Conservation (phyloP, 2,113 vertebrate species). For the Pterophyllum scalare region DNA sequence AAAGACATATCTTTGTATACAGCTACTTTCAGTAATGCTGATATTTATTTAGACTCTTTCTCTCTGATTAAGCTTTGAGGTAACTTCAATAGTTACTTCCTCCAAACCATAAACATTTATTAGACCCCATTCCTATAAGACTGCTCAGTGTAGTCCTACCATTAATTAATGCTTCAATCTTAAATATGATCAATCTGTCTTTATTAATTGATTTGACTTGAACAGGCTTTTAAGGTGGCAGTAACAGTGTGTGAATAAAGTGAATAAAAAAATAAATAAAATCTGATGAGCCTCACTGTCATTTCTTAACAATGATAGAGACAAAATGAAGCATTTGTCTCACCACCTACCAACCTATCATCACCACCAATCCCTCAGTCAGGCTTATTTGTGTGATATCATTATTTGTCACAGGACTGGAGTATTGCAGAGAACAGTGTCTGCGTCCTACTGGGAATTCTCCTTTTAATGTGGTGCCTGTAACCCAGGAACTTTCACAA, state of each 20-base stretch:
- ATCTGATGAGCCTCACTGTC: not conserved
- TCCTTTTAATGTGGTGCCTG: constrained; percentile 36
- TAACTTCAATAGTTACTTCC: no score
- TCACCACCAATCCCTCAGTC: constrained; percentile 8
- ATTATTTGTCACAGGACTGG: not conserved
- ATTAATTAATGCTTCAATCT: no score
- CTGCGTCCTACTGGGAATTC: constrained; percentile 11
- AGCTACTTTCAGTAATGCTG: no score
- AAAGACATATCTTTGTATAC: no score
- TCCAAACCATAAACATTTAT: no score
- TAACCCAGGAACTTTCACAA: constrained; percentile 57
- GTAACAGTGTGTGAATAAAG: not conserved
- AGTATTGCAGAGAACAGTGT: constrained; percentile 3
- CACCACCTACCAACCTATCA: not conserved
- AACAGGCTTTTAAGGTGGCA: no score
- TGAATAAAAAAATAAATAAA: not conserved
- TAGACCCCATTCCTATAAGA: no score
- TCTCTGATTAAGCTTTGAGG: no score
- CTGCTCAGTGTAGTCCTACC: no score
- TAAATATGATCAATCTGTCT: no score
- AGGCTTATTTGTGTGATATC: constrained; percentile 26
- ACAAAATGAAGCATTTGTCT: not conserved
- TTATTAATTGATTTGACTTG: no score
- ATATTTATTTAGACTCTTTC: no score
- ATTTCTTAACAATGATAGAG: not conserved